phyloP scores from a whole-genome alignment of 2,888 invertebrate species.

The Atherix ibis region DNA sequence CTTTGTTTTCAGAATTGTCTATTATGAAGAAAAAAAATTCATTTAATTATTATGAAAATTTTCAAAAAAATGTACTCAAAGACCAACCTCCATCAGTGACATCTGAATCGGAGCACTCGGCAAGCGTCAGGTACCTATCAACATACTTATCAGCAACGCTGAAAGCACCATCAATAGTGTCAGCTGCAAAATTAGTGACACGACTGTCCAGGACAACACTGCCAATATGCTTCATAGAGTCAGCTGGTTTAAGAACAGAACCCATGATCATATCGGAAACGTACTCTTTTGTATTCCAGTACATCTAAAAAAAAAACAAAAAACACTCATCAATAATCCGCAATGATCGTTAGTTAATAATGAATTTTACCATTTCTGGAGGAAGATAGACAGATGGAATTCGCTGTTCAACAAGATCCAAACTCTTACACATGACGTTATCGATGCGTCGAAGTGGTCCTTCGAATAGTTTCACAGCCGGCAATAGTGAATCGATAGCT shows the following conservation, averaged over 20 bases:
- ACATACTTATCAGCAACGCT: constrained; percentile 66
- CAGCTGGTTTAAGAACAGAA: constrained; percentile 60
- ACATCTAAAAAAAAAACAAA: constrained; percentile 50
- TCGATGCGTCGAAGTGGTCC: constrained; percentile 58
- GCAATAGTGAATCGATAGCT: constrained; percentile 56
- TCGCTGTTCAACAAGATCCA: constrained; percentile 70
- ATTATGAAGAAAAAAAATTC: not conserved
- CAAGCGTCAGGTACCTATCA: constrained; percentile 67
- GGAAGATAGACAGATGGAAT: constrained; percentile 71
- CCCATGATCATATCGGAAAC: constrained; percentile 46
- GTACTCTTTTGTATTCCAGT: constrained; percentile 62
- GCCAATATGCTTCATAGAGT: constrained; percentile 67
- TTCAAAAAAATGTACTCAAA: too few species aligned
- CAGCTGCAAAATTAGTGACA: constrained; percentile 56
- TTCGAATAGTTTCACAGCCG: constrained; percentile 55
- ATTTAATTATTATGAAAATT: too few species aligned
- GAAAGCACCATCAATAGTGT: constrained; percentile 57
- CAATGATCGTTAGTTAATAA: constrained; percentile 14
- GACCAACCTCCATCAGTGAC: too few species aligned
- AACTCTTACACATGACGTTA: constrained; percentile 61
- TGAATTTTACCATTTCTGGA: constrained; percentile 55
- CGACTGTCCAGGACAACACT: constrained; percentile 51
- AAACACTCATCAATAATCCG: constrained; percentile 8
- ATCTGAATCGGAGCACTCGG: too few species aligned
- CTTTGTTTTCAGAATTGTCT: too few species aligned